Base-by-base conservation (phyloP, 92 coral and sea anemone genomes). In the Porites evermanni region DNA sequence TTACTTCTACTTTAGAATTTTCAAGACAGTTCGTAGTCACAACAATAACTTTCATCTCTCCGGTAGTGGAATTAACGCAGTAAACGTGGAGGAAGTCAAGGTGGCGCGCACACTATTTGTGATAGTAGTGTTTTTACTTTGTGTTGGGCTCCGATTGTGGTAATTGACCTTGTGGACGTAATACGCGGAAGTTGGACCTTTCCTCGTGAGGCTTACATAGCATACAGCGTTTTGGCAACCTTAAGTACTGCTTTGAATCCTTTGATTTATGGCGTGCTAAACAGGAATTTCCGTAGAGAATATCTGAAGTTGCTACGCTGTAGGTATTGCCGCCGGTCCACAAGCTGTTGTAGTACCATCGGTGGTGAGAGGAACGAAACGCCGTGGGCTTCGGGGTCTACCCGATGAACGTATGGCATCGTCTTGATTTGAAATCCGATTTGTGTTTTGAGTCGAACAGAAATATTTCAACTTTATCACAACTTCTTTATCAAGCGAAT, bases 11-110 rank as follows among this genome's bases (percentile, higher is more conserved):
- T 7, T 82, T 16, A 81, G 81, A 79, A 89, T 92, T 16, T 91
- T 91, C 79, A 77, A 84, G 73, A 87, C 94, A 2, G 92, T 91
- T 52, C 86, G 85, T 13, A 64, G 75, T 24, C 94, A 88, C 82
- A 91, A 84, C 85, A 89, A 83, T n/a, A 88, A 81, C 23, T 24
- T 68, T 17, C 73, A 68, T 8, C 6, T 6, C 26, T 8, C 73
- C 16, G 17, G 73, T 17, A 1, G 7, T 10, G 73, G 73, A 24
- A 12, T 1, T 68, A 82, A n/a, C 64, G 75, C 63, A 2, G 82
- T 89, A 2, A 89, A 80, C 59, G 93, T 77, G 59, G 90, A 89
- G 29, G 93, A 89, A 67, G 80, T 89, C 20, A 89, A 89, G 26
- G 84, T 89, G 14, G 81, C 93, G 4, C 70, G 72, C 59, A 89